Evolutionary conservation across 92 coral and sea anemone species (phyloP), one percentile per base, ranked within the genome.

Genomic region (Ricordea florida): DNA sequence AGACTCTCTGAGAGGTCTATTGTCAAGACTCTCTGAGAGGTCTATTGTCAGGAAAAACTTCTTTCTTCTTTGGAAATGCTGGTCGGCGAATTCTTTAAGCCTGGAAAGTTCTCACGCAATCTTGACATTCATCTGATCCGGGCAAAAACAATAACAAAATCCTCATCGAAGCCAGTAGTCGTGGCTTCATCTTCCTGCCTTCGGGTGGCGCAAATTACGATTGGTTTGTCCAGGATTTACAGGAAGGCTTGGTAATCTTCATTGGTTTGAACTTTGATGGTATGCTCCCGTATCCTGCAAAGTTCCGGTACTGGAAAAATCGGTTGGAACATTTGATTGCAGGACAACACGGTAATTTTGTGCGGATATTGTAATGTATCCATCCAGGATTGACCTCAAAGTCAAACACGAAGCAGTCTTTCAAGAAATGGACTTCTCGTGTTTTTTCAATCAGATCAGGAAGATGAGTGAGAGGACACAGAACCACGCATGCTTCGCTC

Each of bases 271-370:
- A 78, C 40, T 32, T 66, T 78, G 30, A 78, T 24, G 6, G 62
- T 66, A 22, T 78, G 76, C 10, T 66, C 58, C 32, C 40, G 25
- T 3, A 35, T 38, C 9, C 26, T 35, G 32, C 30, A 33, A 2
- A 78, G 22, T 6, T 6, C 9, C 2, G 84, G 53, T 4, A 65
- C 43, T 10, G 50, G 43, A 20, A 32, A 63, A n/a, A 75, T 48
- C 4, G 81, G 53, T 14, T 52, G 46, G 18, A 75, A 62, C 81
- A 75, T 75, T 30, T 75, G 72, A 26, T 75, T 75, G 21, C 72
- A 62, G 1, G 84, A 51, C 10, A 78, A 11, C 7, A 55, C 44
- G 0, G 84, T 78, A 10, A 78, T 76, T 22, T 58, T 18, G 36
- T 78, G 20, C 7, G 84, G 76, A 46, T n/a, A n/a, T 66, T 66